A percentile compares a stretch with the other conserved stretches of the same genome.
These are phyloP conservation scores for Cryptophagus acutangulus DNA, from an alignment of 2,888 invertebrate genomes.

Conservation along the genomic window DNA sequence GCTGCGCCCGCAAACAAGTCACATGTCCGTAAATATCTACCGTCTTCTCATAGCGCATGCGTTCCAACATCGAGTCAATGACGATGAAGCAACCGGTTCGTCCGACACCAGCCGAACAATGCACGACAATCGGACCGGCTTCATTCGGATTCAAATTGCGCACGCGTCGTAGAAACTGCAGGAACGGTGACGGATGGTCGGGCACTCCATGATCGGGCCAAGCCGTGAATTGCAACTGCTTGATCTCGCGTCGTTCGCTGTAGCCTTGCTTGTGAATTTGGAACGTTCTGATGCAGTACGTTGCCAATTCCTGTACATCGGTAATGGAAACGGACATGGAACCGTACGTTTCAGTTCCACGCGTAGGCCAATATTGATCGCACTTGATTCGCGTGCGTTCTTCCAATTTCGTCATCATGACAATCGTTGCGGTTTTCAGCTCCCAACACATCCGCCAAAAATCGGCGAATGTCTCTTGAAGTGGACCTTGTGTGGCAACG, in stretches of 20 bases:
- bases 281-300: conserved; percentile 97
- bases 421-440: conserved; percentile 86
- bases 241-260: conserved; percentile 87
- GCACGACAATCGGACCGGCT: conserved; percentile 90
- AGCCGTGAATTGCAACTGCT: conserved; percentile 97
- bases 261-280: conserved; percentile 76
- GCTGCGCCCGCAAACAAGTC: conserved; percentile 92
- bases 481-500: conserved; percentile 97
- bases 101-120: conserved; percentile 72
- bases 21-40: conserved; percentile 99
- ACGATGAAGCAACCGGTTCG: conserved; percentile 84
- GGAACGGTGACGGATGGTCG: conserved; percentile 96
- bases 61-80: conserved; percentile 97
- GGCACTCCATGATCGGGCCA: conserved; percentile 99
- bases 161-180: conserved; percentile 93
- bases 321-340: conserved; percentile 90
- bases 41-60: conserved; percentile 94
- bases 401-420: conserved; percentile 99
- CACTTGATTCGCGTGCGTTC: conserved; percentile 96
- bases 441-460: conserved; percentile 99
- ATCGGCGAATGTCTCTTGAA: conserved; percentile 95
- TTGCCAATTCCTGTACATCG: conserved; percentile 94
- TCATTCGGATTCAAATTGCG: conserved; percentile 86
- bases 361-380: conserved; percentile 96
- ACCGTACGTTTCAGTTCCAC: conserved; percentile 93